phyloP scores from a whole-genome alignment of 2,113 vertebrate genomes.

The Oenanthe melanoleuca region DNA sequence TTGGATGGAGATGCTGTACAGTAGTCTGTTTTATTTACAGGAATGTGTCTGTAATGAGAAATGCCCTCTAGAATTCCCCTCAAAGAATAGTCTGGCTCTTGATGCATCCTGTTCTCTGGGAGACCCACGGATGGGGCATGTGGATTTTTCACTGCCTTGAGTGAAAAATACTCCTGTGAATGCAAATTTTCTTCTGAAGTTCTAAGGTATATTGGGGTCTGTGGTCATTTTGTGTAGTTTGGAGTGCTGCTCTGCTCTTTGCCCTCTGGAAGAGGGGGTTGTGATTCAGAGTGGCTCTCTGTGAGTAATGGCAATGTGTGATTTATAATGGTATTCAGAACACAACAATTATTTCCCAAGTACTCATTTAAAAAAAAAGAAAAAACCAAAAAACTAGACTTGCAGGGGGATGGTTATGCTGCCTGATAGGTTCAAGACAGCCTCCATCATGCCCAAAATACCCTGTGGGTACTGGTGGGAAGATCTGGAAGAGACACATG shows the following conservation, averaged over 20 bases:
- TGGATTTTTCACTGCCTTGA: neutral
- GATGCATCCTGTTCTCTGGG: neutral
- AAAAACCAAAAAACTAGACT: neutral
- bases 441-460: neutral
- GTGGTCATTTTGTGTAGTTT: neutral
- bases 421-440: neutral
- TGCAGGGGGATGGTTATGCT: neutral
- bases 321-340: neutral
- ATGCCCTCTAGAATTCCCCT: neutral
- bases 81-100: neutral
- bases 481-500: neutral
- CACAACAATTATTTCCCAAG: neutral
- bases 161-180: neutral
- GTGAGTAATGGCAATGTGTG: neutral
- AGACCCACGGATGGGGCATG: neutral
- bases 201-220: neutral
- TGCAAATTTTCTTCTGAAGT: neutral
- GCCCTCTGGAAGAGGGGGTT: neutral
- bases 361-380: neutral
- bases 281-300: neutral
- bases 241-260: slow-evolving; percentile 9
- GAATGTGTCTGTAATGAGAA: slow-evolving; percentile 31
- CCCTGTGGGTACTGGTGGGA: neutral
- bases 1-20: slow-evolving; percentile 50
- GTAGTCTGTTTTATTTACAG: slow-evolving; percentile 66